Percentiles rank a stretch among this genome's conserved stretches.
Evolutionary conservation across 2,797 vertebrate genomes (phyloP).

Genomic region (Rhynchotus rufescens): DNA sequence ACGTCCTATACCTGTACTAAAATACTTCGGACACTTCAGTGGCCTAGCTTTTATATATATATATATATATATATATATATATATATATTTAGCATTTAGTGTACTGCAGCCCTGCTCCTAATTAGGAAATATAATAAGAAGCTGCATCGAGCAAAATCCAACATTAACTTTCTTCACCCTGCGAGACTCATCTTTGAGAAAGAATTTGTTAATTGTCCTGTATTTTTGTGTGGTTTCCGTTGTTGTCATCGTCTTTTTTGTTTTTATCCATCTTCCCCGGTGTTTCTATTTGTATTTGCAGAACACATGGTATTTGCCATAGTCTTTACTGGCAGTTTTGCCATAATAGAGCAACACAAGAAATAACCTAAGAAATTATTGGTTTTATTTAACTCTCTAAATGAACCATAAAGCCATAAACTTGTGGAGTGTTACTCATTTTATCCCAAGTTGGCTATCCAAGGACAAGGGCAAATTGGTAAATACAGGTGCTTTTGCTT

Average conservation of each 20-base stretch:
- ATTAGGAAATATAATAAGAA: not conserved
- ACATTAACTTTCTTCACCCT: slow-evolving; percentile 39
- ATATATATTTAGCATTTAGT: not conserved
- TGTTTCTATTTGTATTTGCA: not conserved
- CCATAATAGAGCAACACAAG: not conserved
- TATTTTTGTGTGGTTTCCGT: not conserved
- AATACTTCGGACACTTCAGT: not conserved
- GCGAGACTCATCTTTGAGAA: not conserved
- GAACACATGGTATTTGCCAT: not conserved
- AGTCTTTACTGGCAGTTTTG: not conserved
- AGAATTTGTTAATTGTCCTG: not conserved
- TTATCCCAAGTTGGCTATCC: not conserved
- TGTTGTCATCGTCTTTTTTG: not conserved
- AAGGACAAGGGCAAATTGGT: not conserved
- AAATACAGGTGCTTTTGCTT: not conserved
- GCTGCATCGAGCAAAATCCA: not conserved
- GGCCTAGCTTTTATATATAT: not conserved
- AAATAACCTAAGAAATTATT: not conserved
- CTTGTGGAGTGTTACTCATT: not conserved
- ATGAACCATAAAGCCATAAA: not conserved
- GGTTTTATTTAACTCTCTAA: not conserved
- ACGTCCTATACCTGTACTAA: too few species aligned
- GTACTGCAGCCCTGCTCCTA: not conserved
- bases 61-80: too few species aligned
- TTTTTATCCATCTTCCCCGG: not conserved